A percentile compares a stretch with the other conserved stretches of the same genome.
Conservation (phyloP, 2,797 vertebrate genomes). For the Sardinella longiceps region DNA sequence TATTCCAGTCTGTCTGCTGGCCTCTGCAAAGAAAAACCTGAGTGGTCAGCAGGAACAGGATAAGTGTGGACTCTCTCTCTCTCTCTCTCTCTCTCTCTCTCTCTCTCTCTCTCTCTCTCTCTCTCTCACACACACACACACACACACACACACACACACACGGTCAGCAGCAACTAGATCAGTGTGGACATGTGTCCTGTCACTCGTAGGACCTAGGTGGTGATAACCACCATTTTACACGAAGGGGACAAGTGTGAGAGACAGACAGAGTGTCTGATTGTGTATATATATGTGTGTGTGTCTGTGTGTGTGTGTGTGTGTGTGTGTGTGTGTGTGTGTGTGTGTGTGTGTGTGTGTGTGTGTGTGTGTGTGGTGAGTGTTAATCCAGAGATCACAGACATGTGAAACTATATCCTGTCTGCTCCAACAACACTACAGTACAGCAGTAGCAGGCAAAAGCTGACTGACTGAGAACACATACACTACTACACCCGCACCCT, state of each 20-base stretch:
- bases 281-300: conserved; percentile 22
- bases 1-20: conserved; percentile 60
- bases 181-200: conserved; percentile 67
- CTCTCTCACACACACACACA: conserved; percentile 15
- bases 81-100: no score
- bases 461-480: neutral
- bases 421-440: neutral
- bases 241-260: conserved; percentile 39
- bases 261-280: neutral
- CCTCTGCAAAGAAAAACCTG: conserved; percentile 57
- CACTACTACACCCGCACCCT: neutral
- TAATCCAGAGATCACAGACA: conserved; percentile 14
- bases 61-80: conserved; percentile 37
- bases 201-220: conserved; percentile 54
- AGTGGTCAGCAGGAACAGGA: conserved; percentile 66
- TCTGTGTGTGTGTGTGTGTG: neutral
- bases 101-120: no score
- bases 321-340: conserved; percentile 29
- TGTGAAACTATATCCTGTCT: neutral
- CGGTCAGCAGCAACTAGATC: conserved; percentile 66
- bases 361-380: no score
- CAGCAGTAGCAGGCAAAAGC: neutral
- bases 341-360: neutral
- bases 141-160: conserved; percentile 13
- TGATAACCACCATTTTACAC: conserved; percentile 38